phyloP scores from a whole-genome alignment of 2,888 invertebrate species.

The Cacoxenus indagator region DNA sequence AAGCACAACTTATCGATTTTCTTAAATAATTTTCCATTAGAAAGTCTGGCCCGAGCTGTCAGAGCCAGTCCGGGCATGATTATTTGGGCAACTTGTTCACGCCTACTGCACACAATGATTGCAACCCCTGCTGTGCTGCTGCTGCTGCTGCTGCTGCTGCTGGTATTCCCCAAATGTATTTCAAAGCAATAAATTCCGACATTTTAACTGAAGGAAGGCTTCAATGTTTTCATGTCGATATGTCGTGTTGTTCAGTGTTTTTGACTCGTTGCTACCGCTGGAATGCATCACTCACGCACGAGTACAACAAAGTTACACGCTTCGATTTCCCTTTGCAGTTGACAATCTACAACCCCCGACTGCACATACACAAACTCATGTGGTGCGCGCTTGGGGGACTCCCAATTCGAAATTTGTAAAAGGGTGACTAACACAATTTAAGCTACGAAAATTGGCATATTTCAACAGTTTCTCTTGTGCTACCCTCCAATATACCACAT shows the following conservation, averaged over 20 bases:
- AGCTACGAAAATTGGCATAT: conserved; percentile 49
- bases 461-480: conserved; percentile 36
- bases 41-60: no score
- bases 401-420: not conserved
- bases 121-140: not conserved
- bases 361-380: not conserved
- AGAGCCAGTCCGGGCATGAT: no score
- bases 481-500: no score
- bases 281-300: conserved; percentile 4
- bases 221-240: conserved; percentile 18
- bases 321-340: not conserved
- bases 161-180: conserved; percentile 47
- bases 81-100: not conserved
- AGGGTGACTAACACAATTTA: conserved; percentile 53
- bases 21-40: not conserved
- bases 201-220: conserved; percentile 40
- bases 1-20: not conserved
- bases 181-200: conserved; percentile 58
- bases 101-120: not conserved
- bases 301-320: not conserved
- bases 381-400: not conserved
- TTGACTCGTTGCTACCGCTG: not conserved
- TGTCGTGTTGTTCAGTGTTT: not conserved
- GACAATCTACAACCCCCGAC: not conserved
- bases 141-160: not conserved